phyloP scores from a whole-genome alignment of 1,140 invertebrate species.

The Drosophila mauritiana region DNA sequence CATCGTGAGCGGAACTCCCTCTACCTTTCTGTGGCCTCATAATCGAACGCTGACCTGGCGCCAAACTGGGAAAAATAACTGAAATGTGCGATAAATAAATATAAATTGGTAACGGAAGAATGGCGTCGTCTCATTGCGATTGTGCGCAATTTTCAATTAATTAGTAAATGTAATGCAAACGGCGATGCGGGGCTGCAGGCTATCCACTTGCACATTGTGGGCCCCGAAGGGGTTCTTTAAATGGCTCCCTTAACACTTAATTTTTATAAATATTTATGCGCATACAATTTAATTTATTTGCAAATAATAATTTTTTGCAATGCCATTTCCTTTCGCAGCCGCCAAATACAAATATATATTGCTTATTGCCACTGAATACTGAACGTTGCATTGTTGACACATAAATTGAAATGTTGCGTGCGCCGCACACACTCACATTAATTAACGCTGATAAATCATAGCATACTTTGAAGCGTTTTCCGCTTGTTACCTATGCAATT shows the following conservation, averaged over 20 bases:
- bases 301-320: conserved; percentile 57
- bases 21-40: neutral
- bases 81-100: conserved; percentile 68
- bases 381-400: conserved; percentile 69
- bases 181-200: conserved; percentile 15
- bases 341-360: conserved; percentile 59
- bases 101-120: conserved; percentile 74
- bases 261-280: conserved; percentile 82
- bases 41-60: conserved; percentile 24
- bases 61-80: conserved; percentile 24
- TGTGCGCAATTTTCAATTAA: conserved; percentile 78
- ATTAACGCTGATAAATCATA: conserved; percentile 77
- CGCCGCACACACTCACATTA: conserved; percentile 30
- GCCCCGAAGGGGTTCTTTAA: conserved; percentile 42
- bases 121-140: conserved; percentile 65
- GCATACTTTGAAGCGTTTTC: conserved; percentile 73
- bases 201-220: conserved; percentile 18
- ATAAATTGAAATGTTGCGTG: conserved; percentile 75
- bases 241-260: conserved; percentile 80
- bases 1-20: neutral
- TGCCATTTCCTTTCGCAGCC: conserved; percentile 45
- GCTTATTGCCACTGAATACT: conserved; percentile 51
- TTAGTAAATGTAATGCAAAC: conserved; percentile 78
- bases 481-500: conserved; percentile 76
- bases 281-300: conserved; percentile 81